Percentiles rank a stretch among this genome's conserved stretches.
These are phyloP conservation scores for Lepilemur ruficaudatus DNA, from an alignment of 2,797 vertebrate species.

Conservation along the genomic window DNA sequence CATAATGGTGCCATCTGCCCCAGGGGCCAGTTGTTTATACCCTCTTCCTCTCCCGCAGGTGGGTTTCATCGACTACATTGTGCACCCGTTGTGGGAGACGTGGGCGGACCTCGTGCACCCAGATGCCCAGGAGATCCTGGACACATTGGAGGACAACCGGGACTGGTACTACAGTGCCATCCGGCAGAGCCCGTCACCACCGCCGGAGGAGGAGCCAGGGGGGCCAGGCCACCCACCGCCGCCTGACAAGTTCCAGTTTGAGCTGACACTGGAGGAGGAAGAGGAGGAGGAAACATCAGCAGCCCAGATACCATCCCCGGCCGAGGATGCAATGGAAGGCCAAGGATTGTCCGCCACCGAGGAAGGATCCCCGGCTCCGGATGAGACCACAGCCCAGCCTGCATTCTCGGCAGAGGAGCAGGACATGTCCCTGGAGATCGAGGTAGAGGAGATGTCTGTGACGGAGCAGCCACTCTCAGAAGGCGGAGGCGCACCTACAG, in stretches of 20 bases:
- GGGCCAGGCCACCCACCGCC: slow-evolving; percentile 68
- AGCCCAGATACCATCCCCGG: neutral
- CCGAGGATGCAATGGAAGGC: neutral
- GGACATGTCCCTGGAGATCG: accelerated
- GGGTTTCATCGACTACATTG: slow-evolving; percentile 97
- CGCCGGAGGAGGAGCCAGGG: slow-evolving; percentile 82
- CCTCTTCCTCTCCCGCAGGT: slow-evolving; percentile 83
- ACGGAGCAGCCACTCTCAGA: neutral
- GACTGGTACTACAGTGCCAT: slow-evolving; percentile 97
- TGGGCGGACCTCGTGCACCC: slow-evolving; percentile 96
- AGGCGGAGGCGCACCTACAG: accelerated
- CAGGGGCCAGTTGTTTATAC: accelerated
- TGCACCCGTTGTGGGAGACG: slow-evolving; percentile 96
- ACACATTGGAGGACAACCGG: slow-evolving; percentile 95
- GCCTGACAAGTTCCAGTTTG: slow-evolving; percentile 92
- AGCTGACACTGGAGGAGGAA: slow-evolving; percentile 91
- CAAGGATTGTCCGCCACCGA: neutral
- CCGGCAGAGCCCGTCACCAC: slow-evolving; percentile 93
- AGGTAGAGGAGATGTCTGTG: neutral
- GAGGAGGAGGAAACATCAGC: slow-evolving; percentile 57
- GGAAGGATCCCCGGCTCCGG: neutral
- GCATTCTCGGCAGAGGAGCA: neutral
- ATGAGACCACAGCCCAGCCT: neutral
- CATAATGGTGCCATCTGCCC: accelerated
- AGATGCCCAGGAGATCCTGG: slow-evolving; percentile 94